Conservation (phyloP, 2,113 vertebrate genomes). For the Corydoras maculifer region DNA sequence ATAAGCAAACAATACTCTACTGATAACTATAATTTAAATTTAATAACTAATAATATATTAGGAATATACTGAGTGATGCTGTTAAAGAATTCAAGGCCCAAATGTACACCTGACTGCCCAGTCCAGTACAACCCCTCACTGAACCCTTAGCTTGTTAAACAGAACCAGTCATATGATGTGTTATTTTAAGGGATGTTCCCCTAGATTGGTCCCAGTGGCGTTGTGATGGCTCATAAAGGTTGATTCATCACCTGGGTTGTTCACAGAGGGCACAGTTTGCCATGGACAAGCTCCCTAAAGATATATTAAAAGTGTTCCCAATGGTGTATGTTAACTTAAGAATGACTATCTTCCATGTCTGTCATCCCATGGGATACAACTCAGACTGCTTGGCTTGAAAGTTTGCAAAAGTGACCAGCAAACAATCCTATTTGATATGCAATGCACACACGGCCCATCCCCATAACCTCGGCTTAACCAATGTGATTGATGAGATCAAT, state of each 20-base stretch:
- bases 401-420: conserved; percentile 54
- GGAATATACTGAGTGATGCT: conserved; percentile 29
- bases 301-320: conserved; percentile 65
- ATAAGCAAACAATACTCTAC: too few relatives aligned
- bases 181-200: conserved; percentile 60
- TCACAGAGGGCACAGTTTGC: conserved; percentile 54
- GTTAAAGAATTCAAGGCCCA: conserved; percentile 40
- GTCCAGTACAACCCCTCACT: conserved; percentile 35
- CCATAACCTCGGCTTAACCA: conserved; percentile 33
- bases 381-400: conserved; percentile 60
- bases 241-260: conserved; percentile 59
- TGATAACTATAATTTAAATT: too few relatives aligned
- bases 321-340: conserved; percentile 61
- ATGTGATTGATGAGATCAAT: conserved; percentile 36
- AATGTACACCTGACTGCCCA: conserved; percentile 46
- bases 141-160: conserved; percentile 60
- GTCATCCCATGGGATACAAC: conserved; percentile 53
- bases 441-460: background rate
- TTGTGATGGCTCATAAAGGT: conserved; percentile 60
- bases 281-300: conserved; percentile 55
- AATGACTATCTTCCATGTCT: conserved; percentile 48
- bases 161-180: conserved; percentile 61
- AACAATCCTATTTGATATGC: conserved; percentile 36
- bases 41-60: too few relatives aligned
- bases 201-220: conserved; percentile 59